Base-by-base conservation (phyloP, 1,140 invertebrate species). In the Solenopsis invicta region DNA sequence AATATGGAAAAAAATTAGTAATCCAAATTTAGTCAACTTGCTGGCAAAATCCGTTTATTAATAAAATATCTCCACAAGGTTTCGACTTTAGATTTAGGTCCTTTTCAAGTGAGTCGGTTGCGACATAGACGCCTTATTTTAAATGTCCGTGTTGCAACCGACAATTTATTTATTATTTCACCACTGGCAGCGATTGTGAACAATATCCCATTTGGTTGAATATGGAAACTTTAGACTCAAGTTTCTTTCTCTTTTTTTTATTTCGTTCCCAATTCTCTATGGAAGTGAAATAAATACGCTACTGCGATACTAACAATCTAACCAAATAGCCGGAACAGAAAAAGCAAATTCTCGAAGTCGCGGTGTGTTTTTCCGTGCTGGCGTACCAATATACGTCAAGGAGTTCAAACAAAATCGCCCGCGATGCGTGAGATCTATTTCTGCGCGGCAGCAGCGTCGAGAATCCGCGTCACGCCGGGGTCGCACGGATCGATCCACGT, bases 391-490 rank as follows among this genome's bases (percentile, higher is more conserved):
- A n/a, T n/a, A 13, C 41, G 34, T 71, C 34, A 34, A 24, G n/a
- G n/a, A 54, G 10, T 54, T 69, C n/a, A 37, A 54, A 45, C 34
- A 69, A 54, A 54, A 71, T 71, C 16, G 34, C 64, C 34, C 62
- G n/a, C 62, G 12, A 16, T 5, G 52, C 37, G 34, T 21, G 74
- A 45, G 34, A 54, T 81, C 64, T 81, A 81, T 81, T 81, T 81
- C 69, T 16, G 64, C 34, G n/a, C 18, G 34, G 48, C 34, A 13
- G 37, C n/a, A 29, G n/a, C n/a, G 62, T 21, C 50, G 71, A 16
- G 21, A 45, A 69, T 61, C 18, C 67, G 41, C 80, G 21, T n/a
- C 18, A 81, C 24, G 41, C 8, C 56, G 21, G 37, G 37, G 24
- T 59, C 52, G 37, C 52, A 13, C 5, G 29, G 37, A 82, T 72